Evolutionary conservation across 2,797 vertebrate genomes (phyloP), one percentile per base, ranked within the genome.

Genomic region (Syngnathus rostellatus): DNA sequence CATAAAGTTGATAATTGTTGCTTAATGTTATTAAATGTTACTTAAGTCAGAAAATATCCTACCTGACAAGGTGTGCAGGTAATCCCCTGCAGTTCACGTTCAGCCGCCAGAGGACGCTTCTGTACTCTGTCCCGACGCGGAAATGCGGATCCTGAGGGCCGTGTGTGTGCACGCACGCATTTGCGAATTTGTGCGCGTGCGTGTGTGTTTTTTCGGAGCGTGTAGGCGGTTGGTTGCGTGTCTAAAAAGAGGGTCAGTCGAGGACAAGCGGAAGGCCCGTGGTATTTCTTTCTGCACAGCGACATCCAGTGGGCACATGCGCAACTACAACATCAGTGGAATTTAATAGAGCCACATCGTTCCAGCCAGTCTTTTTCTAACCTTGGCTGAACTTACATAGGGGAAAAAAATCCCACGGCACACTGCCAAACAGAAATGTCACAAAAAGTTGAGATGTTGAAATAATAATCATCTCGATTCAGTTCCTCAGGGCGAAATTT

Each of bases 241-340:
- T 73, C 81, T 71, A 39, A 71, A 25, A 46, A 61, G 68, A 67
- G 69, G 68, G 86, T 90, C 82, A 82, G 70, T 57, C 79, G 85
- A 90, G 88, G 88, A 90, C 88, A 89, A 57, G 50, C 67, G 19
- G 83, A 86, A 87, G 87, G 87, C 88, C 87, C 50, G 50, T 67
- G 37, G 16, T 72, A 85, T 90, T 86, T 53, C 80, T 84, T 82
- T 86, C 83, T 72, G 75, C 72, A 78, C 48, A 65, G 81, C 76
- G 88, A 86, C 88, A 87, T 86, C 88, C 88, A 72, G 84, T 85
- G 88, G 86, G 38, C 69, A 12, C 10, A 25, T 43, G 0, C 0
- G 17, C 80, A 1, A 83, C 66, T 57, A 31, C 25, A 31, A 37
- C 16, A 8, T 17, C 12, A 3, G n/a, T 10, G 8, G 23, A 57